Evolutionary conservation across 2,888 invertebrate species (phyloP).

Genomic region (Carabus problematicus): DNA sequence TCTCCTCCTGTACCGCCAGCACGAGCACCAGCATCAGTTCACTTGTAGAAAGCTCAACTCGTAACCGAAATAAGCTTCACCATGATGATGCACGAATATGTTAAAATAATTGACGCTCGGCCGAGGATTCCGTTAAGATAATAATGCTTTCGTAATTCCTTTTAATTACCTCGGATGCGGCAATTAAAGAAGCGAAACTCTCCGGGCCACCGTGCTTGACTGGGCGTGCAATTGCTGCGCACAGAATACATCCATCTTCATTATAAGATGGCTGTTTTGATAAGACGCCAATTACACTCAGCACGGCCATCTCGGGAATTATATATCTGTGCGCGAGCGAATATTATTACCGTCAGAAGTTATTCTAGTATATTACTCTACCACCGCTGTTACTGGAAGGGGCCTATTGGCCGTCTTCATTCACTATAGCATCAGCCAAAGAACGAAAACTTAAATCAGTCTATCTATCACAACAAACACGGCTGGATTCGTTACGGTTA

Average conservation of each 20-base stretch:
- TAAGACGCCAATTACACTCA: conserved; percentile 52
- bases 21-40: too few species aligned
- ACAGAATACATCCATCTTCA: conserved; percentile 56
- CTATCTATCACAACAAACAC: too few species aligned
- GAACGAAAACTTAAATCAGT: too few species aligned
- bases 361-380: too few species aligned
- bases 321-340: conserved; percentile 20
- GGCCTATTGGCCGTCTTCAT: too few species aligned
- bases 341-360: conserved; percentile 7
- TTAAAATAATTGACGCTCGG: conserved; percentile 37
- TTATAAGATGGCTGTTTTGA: conserved; percentile 52
- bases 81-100: conserved; percentile 24
- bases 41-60: too few species aligned
- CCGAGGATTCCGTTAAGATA: conserved; percentile 37
- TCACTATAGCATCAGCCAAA: too few species aligned
- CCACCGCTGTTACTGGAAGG: too few species aligned
- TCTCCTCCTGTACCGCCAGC: too few species aligned
- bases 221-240: background rate
- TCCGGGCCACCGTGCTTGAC: conserved; percentile 32
- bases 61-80: too few species aligned
- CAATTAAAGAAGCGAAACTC: conserved; percentile 54
- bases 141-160: conserved; percentile 47
- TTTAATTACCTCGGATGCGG: conserved; percentile 54
- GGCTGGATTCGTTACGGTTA: too few species aligned
- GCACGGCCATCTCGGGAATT: conserved; percentile 25